Percentiles rank a stretch among this genome's conserved stretches.
Conservation (phyloP, 2,888 invertebrate genomes). For the Drosophila monieri region DNA sequence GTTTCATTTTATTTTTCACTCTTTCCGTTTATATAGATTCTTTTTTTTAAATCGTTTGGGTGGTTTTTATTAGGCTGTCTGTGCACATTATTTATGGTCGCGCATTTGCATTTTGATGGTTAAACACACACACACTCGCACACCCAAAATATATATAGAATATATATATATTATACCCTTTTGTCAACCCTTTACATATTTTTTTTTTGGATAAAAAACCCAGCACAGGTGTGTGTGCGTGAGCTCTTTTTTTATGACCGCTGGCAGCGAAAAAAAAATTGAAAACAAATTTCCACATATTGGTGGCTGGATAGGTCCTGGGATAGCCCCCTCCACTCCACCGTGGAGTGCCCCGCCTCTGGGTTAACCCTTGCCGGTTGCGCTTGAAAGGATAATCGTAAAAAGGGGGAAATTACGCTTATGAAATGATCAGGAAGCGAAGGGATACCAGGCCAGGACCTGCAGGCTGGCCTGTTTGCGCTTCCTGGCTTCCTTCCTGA, state of each 20-base stretch:
- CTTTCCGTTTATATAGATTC: conserved; percentile 4
- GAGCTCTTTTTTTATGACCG: conserved; percentile 63
- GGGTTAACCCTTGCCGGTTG: conserved; percentile 34
- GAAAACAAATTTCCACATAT: conserved; percentile 76
- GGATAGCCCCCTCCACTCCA: background rate
- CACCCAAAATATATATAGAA: background rate
- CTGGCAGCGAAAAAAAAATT: conserved; percentile 73
- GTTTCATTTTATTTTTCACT: conserved; percentile 3
- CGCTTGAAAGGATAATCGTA: conserved; percentile 71
- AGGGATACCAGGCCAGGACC: conserved; percentile 10
- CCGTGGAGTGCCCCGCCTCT: background rate
- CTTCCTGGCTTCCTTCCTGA: conserved; percentile 16
- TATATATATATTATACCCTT: conserved; percentile 37
- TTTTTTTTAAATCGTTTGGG: conserved; percentile 65
- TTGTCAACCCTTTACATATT: conserved; percentile 27
- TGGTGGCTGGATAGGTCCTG: conserved; percentile 41
- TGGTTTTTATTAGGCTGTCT: conserved; percentile 73
- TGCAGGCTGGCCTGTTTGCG: background rate
- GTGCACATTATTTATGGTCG: conserved; percentile 71
- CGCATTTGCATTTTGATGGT: conserved; percentile 80
- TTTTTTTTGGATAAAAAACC: background rate
- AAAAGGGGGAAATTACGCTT: conserved; percentile 67
- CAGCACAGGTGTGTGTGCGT: conserved; percentile 43
- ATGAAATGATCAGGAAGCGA: conserved; percentile 62
- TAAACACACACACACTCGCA: conserved; percentile 22